Conservation (phyloP, 2,888 invertebrate species). For the Pterostichus niger region DNA sequence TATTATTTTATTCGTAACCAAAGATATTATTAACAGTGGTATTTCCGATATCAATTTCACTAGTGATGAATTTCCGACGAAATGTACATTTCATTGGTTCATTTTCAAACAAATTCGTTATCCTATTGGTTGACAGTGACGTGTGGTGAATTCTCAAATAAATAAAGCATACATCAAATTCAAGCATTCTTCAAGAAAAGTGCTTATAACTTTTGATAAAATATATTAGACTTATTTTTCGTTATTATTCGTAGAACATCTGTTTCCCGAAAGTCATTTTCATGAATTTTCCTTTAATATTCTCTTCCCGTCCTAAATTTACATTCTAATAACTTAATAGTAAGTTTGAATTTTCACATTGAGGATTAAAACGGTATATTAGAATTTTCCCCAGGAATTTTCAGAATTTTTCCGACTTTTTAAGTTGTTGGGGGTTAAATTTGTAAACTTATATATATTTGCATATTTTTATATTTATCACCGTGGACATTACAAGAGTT, state of each 20-base stretch:
- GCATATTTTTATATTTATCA: constrained; percentile 10
- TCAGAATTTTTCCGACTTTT: background rate
- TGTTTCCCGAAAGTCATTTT: background rate
- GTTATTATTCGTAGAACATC: background rate
- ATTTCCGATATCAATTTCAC: too few species aligned
- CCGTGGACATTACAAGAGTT: background rate
- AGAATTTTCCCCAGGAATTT: background rate
- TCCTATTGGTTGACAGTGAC: too few species aligned
- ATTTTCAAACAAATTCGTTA: too few species aligned
- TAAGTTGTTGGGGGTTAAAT: background rate
- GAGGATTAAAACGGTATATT: background rate
- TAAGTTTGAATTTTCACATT: background rate
- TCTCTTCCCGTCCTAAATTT: background rate
- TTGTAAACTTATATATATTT: background rate
- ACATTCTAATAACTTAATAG: background rate
- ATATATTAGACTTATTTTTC: background rate
- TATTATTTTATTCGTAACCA: too few species aligned
- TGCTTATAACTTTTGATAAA: background rate
- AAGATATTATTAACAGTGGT: too few species aligned
- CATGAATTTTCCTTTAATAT: background rate
- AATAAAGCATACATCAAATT: too few species aligned
- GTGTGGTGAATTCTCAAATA: too few species aligned
- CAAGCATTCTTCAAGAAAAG: too few species aligned
- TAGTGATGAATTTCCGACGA: too few species aligned
- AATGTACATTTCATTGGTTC: too few species aligned